These are phyloP conservation scores for Xylota segnis DNA, from an alignment of 2,888 invertebrate genomes.

Conservation along the genomic window DNA sequence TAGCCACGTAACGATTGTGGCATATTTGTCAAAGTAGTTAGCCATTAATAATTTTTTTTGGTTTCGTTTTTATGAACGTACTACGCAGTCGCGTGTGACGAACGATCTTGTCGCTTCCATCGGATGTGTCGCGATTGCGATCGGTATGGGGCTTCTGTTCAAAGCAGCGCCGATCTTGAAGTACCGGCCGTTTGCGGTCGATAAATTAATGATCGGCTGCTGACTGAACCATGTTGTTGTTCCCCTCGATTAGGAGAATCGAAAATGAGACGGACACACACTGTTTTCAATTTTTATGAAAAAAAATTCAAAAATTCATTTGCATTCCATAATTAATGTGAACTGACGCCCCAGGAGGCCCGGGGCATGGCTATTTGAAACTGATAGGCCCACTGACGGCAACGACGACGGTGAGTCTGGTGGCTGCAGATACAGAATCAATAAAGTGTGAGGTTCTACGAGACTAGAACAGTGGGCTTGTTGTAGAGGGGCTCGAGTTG, in stretches of 20 bases:
- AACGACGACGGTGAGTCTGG: slow-evolving; percentile 13
- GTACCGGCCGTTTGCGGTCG: neutral
- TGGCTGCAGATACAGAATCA: neutral
- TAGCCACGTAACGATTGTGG: neutral
- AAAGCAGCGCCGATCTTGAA: neutral
- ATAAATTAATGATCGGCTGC: slow-evolving; percentile 16
- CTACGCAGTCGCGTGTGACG: slow-evolving; percentile 1
- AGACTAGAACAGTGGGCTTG: neutral
- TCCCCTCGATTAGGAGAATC: neutral
- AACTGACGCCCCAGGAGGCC: slow-evolving; percentile 1
- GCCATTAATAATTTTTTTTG: neutral
- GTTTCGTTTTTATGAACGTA: neutral
- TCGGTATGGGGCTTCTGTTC: slow-evolving; percentile 15
- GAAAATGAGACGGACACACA: slow-evolving; percentile 8
- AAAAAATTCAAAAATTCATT: slow-evolving; percentile 21
- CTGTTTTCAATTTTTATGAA: neutral
- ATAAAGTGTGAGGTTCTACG: neutral
- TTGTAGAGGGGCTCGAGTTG: neutral
- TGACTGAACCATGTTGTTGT: neutral
- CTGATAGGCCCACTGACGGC: neutral
- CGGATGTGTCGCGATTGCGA: neutral
- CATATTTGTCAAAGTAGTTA: slow-evolving; percentile 21
- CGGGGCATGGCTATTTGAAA: neutral
- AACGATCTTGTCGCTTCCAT: slow-evolving; percentile 3
- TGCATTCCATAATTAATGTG: slow-evolving; percentile 56